Evolutionary conservation across 2,888 invertebrate species (phyloP), one percentile per base, ranked within the genome.

Genomic region (Protophormia terraenovae): DNA sequence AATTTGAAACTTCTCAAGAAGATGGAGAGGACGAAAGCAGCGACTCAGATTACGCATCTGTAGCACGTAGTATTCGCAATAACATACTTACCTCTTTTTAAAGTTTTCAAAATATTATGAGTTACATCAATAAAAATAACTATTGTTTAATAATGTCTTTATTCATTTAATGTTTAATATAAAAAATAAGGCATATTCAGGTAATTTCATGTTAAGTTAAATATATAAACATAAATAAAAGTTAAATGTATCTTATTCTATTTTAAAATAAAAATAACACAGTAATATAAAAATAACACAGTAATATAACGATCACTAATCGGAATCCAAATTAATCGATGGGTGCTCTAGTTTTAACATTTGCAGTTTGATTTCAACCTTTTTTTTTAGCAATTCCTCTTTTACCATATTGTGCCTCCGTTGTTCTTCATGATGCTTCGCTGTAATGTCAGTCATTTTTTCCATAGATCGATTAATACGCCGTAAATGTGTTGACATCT

Each of bases 1-100:
- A 66, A 53, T 14, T 12, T 6, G 55, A 77, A 50, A 75, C 6
- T 66, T 38, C 24, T 35, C n/a, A n/a, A n/a, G 66, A 55, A n/a
- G 67, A 41, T 27, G 22, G 64, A 19, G 76, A 66, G 24, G 53
- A 77, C 24, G 50, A 77, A 66, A 55, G 19, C 12, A 53, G 35
- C 19, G 67, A 66, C 19, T 50, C 67, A 12, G 41, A 77, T 77
- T 29, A 55, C 41, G 35, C 67, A 58, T 35, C 35, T n/a, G 55
- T 41, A 35, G 55, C 67, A 55, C 19, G 38, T 55, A 32, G 32
- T 66, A 38, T 67, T 41, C 67, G 55, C 14, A 55, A 55, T 64
- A 67, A 58, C 27, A 76, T 50, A 50, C 22, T 53, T 53, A 10
- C 27, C 62, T n/a, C 24, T 38, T 67, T 67, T 55, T 38, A n/a